Evolutionary conservation across 1,140 invertebrate genomes (phyloP), one percentile per base, ranked within the genome.

Genomic region (Triops cancriformis): DNA sequence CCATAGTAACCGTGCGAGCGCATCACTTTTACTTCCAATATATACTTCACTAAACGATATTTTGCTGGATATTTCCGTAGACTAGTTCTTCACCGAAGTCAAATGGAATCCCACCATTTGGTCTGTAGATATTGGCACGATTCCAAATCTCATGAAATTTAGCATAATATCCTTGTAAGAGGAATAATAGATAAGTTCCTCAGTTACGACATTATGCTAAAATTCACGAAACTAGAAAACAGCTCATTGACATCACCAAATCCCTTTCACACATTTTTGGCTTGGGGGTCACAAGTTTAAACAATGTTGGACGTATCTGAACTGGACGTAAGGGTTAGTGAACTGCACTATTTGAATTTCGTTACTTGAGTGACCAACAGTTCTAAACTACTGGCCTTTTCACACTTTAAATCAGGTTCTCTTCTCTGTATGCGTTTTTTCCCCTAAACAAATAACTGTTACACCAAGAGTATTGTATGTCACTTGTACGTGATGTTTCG

Each of bases 211-310:
- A 78, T 78, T 78, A 78, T 73, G 77, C 77, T 78, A 73, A 74
- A 73, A 78, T 78, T 78, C 77, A 78, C 77, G 77, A 78, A 74
- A 78, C 51, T 77, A 73, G 51, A 27, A 73, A 73, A 37, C 76
- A 42, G 43, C 72, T 76, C 1, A 76, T 14, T 18, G 18, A 76
- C 23, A 10, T 27, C 1, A 37, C 31, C 31, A 37, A 37, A 37
- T 37, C 2, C 31, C 2, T 37, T 37, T 37, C 31, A 37, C 31
- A 4, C n/a, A 4, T 37, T 7, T 37, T 37, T 37, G 2, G 31
- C 7, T 37, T 7, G 7, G 31, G 7, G 7, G 2, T 4, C 31
- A 37, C 31, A 37, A 37, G 7, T 4, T 7, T 37, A n/a, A n/a
- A n/a, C n/a, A n/a, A n/a, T n/a, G n/a, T n/a, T n/a, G n/a, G n/a